phyloP scores from a whole-genome alignment of 2,797 vertebrate species.

The Danio kyathit region DNA sequence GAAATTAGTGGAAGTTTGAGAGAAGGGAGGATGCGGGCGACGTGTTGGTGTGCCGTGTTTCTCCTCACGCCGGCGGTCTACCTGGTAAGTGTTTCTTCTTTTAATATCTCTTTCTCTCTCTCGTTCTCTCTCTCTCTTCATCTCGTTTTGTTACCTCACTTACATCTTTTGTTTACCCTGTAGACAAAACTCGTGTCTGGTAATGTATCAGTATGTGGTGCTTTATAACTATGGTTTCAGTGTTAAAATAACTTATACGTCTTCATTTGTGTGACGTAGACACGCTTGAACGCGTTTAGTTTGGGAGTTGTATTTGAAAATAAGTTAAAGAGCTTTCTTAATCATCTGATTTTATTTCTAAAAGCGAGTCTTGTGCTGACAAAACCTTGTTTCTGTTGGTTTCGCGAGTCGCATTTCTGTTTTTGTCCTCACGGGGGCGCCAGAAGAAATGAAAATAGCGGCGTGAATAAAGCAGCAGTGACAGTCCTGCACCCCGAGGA shows the following conservation, averaged over 20 bases:
- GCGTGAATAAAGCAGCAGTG: neutral
- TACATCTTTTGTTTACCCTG: too few species aligned
- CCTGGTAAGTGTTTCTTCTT: constrained; percentile 87
- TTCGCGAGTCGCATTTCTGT: neutral
- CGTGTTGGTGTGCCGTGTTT: constrained; percentile 90
- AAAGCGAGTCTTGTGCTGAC: neutral
- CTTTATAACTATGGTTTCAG: too few species aligned
- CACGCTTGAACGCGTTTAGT: neutral
- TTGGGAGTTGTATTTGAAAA: neutral
- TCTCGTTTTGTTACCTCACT: too few species aligned
- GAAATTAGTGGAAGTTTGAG: constrained; percentile 89
- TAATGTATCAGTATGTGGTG: too few species aligned
- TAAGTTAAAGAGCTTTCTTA: neutral
- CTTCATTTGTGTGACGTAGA: neutral
- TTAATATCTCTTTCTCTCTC: too few species aligned
- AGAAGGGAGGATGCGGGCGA: constrained; percentile 93
- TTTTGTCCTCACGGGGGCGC: constrained; percentile 74
- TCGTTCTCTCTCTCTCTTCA: too few species aligned
- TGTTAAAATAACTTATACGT: too few species aligned
- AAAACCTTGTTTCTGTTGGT: neutral
- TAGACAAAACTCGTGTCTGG: too few species aligned
- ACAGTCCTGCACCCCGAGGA: constrained; percentile 4
- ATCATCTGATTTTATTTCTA: neutral
- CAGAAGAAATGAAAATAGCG: constrained; percentile 60
- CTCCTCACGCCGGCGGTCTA: constrained; percentile 88